These are phyloP conservation scores for Caenorhabditis sp. DNA, from an alignment of 2,888 invertebrate genomes.

Conservation along the genomic window DNA sequence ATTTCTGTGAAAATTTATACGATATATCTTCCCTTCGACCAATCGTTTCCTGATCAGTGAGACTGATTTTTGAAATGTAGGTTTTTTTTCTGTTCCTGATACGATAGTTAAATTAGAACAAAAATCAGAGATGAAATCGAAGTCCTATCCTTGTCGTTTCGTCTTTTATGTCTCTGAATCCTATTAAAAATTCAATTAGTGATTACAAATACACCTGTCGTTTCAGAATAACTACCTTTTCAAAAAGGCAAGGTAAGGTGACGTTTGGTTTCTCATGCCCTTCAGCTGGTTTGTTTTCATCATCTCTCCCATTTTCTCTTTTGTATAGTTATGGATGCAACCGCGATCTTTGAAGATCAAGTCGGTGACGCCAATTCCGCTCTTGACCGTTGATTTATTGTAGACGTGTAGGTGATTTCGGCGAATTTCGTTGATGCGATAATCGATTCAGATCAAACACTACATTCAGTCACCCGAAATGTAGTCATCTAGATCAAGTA, in stretches of 20 bases:
- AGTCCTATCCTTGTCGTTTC: background rate
- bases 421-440: conserved; percentile 53
- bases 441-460: conserved; percentile 64
- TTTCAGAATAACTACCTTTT: conserved; percentile 11
- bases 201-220: conserved; percentile 28
- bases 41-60: conserved; percentile 5
- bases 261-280: background rate
- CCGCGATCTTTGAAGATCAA: conserved; percentile 41
- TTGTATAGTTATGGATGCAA: background rate
- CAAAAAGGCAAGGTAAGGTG: background rate
- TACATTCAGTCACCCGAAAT: conserved; percentile 46
- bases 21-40: background rate
- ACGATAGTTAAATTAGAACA: conserved; percentile 9
- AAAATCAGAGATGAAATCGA: conserved; percentile 7
- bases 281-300: conserved; percentile 1
- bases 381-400: conserved; percentile 53
- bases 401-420: conserved; percentile 44
- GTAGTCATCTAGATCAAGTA: conserved; percentile 44
- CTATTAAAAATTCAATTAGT: conserved; percentile 46
- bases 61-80: conserved; percentile 26
- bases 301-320: conserved; percentile 16
- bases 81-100: background rate
- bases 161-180: conserved; percentile 15
- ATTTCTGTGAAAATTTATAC: conserved; percentile 2
- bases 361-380: conserved; percentile 24